phyloP scores from a whole-genome alignment of 2,888 invertebrate genomes.

The Margaritifera margaritifera region DNA sequence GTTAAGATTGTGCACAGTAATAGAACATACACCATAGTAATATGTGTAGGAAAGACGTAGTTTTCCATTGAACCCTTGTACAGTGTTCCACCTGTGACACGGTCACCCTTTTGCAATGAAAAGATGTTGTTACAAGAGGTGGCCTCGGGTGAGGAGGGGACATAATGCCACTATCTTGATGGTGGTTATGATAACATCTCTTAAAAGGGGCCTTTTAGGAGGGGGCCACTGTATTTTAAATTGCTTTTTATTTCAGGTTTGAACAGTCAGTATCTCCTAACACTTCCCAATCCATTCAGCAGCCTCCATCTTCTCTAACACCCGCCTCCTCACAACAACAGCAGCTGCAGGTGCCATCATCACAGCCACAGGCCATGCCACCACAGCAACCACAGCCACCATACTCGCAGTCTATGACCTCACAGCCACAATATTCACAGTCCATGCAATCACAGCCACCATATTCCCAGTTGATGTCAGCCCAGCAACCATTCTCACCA shows the following conservation, averaged over 20 bases:
- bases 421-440: constrained; percentile 23
- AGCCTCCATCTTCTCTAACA: constrained; percentile 6
- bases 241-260: constrained; percentile 44
- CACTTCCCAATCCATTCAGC: constrained; percentile 15
- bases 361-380: constrained; percentile 11
- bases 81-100: too few species aligned
- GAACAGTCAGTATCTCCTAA: constrained; percentile 39
- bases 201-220: too few species aligned
- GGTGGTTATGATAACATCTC: too few species aligned
- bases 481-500: constrained; percentile 7
- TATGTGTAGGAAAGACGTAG: too few species aligned
- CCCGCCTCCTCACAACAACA: too few species aligned
- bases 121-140: too few species aligned
- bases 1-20: too few species aligned
- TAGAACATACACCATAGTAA: too few species aligned
- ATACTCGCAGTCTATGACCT: constrained; percentile 7
- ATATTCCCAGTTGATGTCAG: constrained; percentile 11
- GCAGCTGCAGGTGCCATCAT: constrained; percentile 4
- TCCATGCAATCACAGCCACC: constrained; percentile 11
- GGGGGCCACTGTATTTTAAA: background rate
- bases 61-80: too few species aligned
- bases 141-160: too few species aligned
- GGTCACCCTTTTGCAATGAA: too few species aligned
- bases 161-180: too few species aligned
- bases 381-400: constrained; percentile 14